These are phyloP conservation scores for Spilarctia lutea DNA, from an alignment of 2,888 invertebrate species.

Conservation along the genomic window DNA sequence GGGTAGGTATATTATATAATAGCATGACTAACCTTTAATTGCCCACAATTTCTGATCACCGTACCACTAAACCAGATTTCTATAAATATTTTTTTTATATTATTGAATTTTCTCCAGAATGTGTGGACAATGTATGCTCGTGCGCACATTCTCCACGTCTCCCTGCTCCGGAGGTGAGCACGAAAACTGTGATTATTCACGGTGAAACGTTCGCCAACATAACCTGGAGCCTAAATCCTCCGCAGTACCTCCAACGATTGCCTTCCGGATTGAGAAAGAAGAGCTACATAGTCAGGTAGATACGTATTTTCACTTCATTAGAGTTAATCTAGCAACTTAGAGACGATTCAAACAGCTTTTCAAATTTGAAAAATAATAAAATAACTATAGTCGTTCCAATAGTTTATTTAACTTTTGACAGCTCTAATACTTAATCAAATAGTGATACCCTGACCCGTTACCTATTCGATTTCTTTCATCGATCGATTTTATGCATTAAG, in stretches of 20 bases:
- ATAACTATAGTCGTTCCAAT: too few relatives aligned
- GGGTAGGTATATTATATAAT: too few relatives aligned
- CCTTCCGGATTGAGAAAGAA: conserved; percentile 67
- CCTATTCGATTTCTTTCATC: too few relatives aligned
- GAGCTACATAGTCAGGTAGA: conserved; percentile 73
- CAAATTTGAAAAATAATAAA: too few relatives aligned
- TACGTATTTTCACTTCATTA: neutral
- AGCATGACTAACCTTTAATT: too few relatives aligned
- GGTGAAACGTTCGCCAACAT: conserved; percentile 72
- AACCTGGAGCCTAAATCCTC: conserved; percentile 71
- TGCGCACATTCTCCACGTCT: conserved; percentile 75
- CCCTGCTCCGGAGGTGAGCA: conserved; percentile 68
- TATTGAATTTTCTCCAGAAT: conserved; percentile 61
- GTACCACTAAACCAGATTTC: neutral
- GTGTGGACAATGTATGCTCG: conserved; percentile 75
- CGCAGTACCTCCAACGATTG: conserved; percentile 66
- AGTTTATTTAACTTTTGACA: too few relatives aligned
- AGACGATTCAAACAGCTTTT: neutral
- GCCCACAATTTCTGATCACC: neutral
- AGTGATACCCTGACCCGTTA: too few relatives aligned
- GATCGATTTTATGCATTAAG: too few relatives aligned
- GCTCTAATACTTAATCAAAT: too few relatives aligned
- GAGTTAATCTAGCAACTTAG: neutral
- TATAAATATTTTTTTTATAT: neutral
- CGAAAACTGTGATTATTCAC: conserved; percentile 57